These are phyloP conservation scores for Megaleporinus macrocephalus DNA, from an alignment of 2,113 vertebrate species.

Conservation along the genomic window DNA sequence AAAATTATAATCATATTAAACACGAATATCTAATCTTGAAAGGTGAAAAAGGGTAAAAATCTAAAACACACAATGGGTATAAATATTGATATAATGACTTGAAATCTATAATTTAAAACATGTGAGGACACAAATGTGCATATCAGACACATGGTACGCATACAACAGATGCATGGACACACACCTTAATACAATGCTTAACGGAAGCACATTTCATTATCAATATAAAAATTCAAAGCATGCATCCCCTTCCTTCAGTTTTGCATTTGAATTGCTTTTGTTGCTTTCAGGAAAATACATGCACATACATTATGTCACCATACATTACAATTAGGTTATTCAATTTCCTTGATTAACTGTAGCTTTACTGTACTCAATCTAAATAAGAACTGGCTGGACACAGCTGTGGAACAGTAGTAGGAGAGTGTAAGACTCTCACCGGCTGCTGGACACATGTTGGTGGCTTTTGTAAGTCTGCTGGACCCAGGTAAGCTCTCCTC, in stretches of 20 bases:
- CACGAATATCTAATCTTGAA: too few relatives aligned
- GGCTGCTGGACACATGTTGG: neutral
- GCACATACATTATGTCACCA: constrained; percentile 24
- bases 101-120: too few relatives aligned
- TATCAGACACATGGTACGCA: neutral
- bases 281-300: constrained; percentile 28
- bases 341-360: neutral
- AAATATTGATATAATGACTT: too few relatives aligned
- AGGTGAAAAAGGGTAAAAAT: too few relatives aligned
- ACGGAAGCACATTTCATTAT: constrained; percentile 7
- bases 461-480: neutral
- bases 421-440: constrained; percentile 26
- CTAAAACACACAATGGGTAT: too few relatives aligned
- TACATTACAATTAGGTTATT: neutral
- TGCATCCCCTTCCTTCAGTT: neutral
- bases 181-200: neutral
- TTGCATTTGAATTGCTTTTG: constrained; percentile 43
- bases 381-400: neutral
- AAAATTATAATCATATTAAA: too few relatives aligned
- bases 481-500: constrained; percentile 30
- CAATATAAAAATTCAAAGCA: constrained; percentile 5
- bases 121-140: too few relatives aligned
- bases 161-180: neutral
- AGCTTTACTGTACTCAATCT: neutral
- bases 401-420: neutral